These are phyloP conservation scores for Tonatia bakeri DNA, from an alignment of 2,113 vertebrate species.

Conservation along the genomic window DNA sequence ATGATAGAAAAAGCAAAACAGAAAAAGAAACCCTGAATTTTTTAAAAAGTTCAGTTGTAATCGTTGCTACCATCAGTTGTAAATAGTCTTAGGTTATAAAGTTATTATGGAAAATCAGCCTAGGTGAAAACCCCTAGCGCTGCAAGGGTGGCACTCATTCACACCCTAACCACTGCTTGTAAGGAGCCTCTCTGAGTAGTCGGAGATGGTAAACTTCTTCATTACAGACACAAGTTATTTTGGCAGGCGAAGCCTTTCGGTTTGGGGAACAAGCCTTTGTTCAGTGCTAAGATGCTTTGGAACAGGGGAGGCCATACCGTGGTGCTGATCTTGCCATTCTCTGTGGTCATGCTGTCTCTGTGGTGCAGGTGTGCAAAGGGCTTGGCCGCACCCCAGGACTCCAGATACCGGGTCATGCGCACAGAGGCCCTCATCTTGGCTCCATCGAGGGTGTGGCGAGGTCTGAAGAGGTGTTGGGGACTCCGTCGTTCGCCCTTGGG, in stretches of 20 bases:
- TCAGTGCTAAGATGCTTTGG: background rate
- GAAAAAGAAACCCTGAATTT: background rate
- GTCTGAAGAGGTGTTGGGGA: slow-evolving; percentile 91
- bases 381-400: slow-evolving; percentile 98
- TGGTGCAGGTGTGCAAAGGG: slow-evolving; percentile 97
- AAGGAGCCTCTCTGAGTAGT: background rate
- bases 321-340: slow-evolving; percentile 98
- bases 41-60: background rate
- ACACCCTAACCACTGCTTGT: fast-evolving
- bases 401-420: slow-evolving; percentile 97
- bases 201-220: background rate
- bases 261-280: background rate
- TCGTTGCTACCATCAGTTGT: background rate
- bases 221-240: fast-evolving
- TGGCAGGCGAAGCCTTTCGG: fast-evolving
- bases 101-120: background rate
- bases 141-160: fast-evolving
- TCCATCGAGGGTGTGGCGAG: slow-evolving; percentile 88
- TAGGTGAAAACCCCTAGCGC: background rate
- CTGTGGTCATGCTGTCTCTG: slow-evolving; percentile 98
- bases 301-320: slow-evolving; percentile 81
- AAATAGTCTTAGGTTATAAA: background rate
- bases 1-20: background rate
- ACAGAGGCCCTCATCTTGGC: slow-evolving; percentile 98
- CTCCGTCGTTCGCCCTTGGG: slow-evolving; percentile 90